Conservation (phyloP, 2,797 vertebrate species). For the Sylvilagus floridanus region DNA sequence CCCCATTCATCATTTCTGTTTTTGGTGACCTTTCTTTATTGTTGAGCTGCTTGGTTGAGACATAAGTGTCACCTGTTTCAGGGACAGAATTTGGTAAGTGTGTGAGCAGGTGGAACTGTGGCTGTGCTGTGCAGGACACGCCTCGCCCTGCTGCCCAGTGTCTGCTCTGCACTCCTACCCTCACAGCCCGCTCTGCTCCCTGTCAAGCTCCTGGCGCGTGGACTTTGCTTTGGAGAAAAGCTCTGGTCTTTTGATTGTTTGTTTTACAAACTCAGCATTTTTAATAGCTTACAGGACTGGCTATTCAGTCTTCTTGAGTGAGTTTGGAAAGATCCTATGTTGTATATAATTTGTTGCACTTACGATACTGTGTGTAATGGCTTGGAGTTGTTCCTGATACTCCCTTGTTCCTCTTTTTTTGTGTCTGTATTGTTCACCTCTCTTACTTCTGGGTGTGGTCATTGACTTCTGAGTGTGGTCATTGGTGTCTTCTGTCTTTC, state of each 20-base stretch:
- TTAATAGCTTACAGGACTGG: not conserved
- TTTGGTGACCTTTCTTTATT: not conserved
- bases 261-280: not conserved
- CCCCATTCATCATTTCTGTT: not conserved
- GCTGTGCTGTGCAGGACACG: too few relatives aligned
- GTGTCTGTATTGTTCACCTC: not conserved
- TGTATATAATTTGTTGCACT: not conserved
- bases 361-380: constrained; percentile 28
- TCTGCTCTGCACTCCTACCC: not conserved
- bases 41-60: not conserved
- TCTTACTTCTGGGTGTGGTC: not conserved
- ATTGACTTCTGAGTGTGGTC: not conserved
- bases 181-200: not conserved
- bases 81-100: not conserved
- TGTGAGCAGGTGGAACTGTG: not conserved
- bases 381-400: not conserved
- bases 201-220: not conserved
- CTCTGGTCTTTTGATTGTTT: not conserved
- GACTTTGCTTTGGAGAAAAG: not conserved
- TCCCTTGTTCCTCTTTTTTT: not conserved
- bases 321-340: not conserved
- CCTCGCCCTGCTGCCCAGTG: too few relatives aligned
- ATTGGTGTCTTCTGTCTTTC: not conserved
- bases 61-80: not conserved
- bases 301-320: constrained; percentile 29